Evolutionary conservation across 2,113 vertebrate genomes (phyloP).

Genomic region (Brevimyrus niger): DNA sequence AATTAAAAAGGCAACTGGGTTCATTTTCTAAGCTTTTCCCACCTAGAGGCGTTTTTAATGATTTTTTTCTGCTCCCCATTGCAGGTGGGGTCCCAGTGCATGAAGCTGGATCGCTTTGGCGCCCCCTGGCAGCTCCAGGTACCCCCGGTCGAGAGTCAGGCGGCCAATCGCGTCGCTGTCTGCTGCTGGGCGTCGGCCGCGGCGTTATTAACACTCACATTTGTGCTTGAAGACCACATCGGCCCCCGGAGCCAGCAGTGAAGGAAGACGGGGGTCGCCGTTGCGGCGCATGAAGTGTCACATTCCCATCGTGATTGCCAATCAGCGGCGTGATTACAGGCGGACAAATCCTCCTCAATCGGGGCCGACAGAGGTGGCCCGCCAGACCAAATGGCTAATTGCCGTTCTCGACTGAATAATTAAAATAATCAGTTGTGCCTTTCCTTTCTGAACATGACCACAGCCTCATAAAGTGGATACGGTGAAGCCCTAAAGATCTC

Average conservation of each 20-base stretch:
- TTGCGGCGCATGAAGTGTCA: background rate
- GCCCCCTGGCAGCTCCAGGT: conserved; percentile 78
- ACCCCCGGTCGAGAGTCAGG: conserved; percentile 72
- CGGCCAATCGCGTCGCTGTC: conserved; percentile 74
- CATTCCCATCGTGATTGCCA: background rate
- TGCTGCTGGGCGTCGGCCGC: conserved; percentile 84
- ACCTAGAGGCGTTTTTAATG: conserved; percentile 77
- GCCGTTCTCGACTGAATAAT: background rate
- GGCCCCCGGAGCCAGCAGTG: background rate
- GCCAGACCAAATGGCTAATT: background rate
- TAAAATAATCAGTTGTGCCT: background rate
- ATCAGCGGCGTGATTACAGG: background rate
- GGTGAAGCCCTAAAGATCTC: background rate
- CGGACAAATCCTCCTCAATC: background rate
- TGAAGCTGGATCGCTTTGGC: conserved; percentile 72
- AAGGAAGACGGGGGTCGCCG: background rate
- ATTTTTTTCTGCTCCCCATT: conserved; percentile 71
- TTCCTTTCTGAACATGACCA: background rate
- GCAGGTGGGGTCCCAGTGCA: conserved; percentile 73
- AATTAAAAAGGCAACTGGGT: conserved; percentile 41
- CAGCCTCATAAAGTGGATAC: background rate
- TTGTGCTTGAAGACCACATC: conserved; percentile 57
- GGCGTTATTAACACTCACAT: conserved; percentile 86
- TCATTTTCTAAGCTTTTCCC: conserved; percentile 69
- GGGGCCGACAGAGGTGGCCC: background rate